Evolutionary conservation across 1,140 invertebrate genomes (phyloP).

Genomic region (Drepana arcuata): DNA sequence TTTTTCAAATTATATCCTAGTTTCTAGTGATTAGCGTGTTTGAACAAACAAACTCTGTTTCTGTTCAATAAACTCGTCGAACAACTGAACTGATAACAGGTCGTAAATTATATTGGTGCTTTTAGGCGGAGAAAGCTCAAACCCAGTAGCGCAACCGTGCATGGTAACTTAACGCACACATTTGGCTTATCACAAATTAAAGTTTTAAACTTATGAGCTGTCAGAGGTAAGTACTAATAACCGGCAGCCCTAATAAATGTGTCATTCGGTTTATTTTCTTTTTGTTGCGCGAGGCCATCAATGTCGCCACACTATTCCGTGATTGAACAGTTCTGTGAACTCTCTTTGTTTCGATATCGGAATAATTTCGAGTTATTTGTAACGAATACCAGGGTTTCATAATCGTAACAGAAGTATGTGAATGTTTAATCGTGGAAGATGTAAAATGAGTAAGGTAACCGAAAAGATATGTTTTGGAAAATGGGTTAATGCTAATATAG

Average conservation of each 20-base stretch:
- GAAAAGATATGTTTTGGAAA: too few species aligned
- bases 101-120: slow-evolving; percentile 3
- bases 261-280: slow-evolving; percentile 43
- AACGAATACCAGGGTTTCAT: too few species aligned
- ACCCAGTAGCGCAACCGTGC: slow-evolving; percentile 39
- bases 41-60: too few species aligned
- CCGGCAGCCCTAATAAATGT: slow-evolving; percentile 60
- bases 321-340: slow-evolving; percentile 61
- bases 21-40: too few species aligned
- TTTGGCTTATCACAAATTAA: slow-evolving; percentile 62
- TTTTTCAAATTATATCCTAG: too few species aligned
- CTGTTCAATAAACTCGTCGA: too few species aligned
- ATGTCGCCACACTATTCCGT: slow-evolving; percentile 49
- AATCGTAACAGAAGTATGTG: too few species aligned
- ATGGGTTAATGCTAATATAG: too few species aligned
- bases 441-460: too few species aligned
- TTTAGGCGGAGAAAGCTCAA: slow-evolving; percentile 40
- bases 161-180: slow-evolving; percentile 29
- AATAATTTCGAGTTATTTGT: too few species aligned
- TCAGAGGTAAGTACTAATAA: slow-evolving; percentile 35
- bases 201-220: slow-evolving; percentile 47
- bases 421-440: too few species aligned
- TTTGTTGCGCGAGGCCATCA: slow-evolving; percentile 47
- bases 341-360: slow-evolving; percentile 63
- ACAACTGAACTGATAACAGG: slow-evolving; percentile 10